phyloP scores from a whole-genome alignment of 2,113 vertebrate genomes.

The Asarcornis scutulata region DNA sequence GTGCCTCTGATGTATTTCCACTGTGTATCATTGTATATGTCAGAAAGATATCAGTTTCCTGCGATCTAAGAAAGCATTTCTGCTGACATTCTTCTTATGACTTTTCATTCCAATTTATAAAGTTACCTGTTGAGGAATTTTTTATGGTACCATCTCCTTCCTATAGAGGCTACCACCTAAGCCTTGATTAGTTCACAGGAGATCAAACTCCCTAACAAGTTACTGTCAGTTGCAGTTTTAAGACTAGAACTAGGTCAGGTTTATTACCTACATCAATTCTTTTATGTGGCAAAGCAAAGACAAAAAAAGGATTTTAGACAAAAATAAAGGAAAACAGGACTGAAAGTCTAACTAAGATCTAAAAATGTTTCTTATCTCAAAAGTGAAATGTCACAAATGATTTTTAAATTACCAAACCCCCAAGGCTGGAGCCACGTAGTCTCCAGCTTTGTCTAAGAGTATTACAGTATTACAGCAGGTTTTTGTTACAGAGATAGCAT shows the following conservation, averaged over 20 bases:
- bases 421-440: background rate
- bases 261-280: slow-evolving; percentile 68
- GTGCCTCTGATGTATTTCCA: background rate
- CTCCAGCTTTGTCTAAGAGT: background rate
- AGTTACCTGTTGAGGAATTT: slow-evolving; percentile 62
- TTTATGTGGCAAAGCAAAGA: slow-evolving; percentile 49
- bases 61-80: slow-evolving; percentile 41
- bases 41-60: slow-evolving; percentile 21
- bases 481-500: background rate
- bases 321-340: slow-evolving; percentile 5
- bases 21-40: background rate
- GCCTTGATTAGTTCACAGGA: slow-evolving; percentile 74
- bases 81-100: slow-evolving; percentile 44
- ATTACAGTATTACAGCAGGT: background rate
- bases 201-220: slow-evolving; percentile 74
- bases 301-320: background rate
- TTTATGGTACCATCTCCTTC: slow-evolving; percentile 48
- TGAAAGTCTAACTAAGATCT: slow-evolving; percentile 11
- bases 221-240: slow-evolving; percentile 65
- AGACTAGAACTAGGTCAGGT: slow-evolving; percentile 68
- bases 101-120: slow-evolving; percentile 64
- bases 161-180: slow-evolving; percentile 56
- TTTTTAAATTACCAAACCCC: slow-evolving; percentile 11
- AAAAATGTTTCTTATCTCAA: slow-evolving; percentile 18
- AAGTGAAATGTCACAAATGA: slow-evolving; percentile 18